A percentile compares a stretch with the other conserved stretches of the same genome.
Evolutionary conservation across 1,140 invertebrate species (phyloP).

Genomic region (Adelges cooleyi): DNA sequence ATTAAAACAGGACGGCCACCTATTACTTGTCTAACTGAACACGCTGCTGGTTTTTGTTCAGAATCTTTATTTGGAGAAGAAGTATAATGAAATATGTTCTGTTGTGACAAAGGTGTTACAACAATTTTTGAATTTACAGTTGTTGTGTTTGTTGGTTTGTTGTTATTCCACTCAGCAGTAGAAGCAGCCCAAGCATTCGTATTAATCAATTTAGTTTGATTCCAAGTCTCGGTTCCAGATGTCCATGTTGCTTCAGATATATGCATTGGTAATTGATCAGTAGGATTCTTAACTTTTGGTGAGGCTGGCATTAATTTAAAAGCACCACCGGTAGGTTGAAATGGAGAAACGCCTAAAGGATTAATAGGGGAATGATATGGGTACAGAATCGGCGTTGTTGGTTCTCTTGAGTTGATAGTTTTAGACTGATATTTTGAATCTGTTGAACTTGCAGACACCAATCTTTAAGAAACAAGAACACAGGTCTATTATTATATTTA

Average conservation of each 20-base stretch:
- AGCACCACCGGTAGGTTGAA: slow-evolving; percentile 69
- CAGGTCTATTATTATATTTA: too few relatives aligned
- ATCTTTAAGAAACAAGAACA: background rate
- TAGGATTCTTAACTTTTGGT: slow-evolving; percentile 41
- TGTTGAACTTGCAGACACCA: background rate
- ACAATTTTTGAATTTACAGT: slow-evolving; percentile 23
- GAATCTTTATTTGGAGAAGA: slow-evolving; percentile 11
- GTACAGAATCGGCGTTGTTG: slow-evolving; percentile 39
- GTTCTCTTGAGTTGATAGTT: slow-evolving; percentile 17
- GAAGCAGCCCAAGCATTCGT: slow-evolving; percentile 23
- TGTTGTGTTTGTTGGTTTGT: slow-evolving; percentile 15
- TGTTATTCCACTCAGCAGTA: slow-evolving; percentile 25
- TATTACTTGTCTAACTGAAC: slow-evolving; percentile 17
- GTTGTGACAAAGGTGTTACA: slow-evolving; percentile 15
- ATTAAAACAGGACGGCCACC: slow-evolving; percentile 4
- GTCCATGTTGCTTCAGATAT: slow-evolving; percentile 13
- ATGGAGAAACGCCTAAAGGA: slow-evolving; percentile 64
- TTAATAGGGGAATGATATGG: slow-evolving; percentile 59
- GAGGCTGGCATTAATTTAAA: slow-evolving; percentile 73
- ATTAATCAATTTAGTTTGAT: slow-evolving; percentile 20
- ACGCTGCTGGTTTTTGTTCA: slow-evolving; percentile 9
- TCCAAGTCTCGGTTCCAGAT: slow-evolving; percentile 20
- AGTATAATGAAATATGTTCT: slow-evolving; percentile 20
- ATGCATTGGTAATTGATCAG: slow-evolving; percentile 15
- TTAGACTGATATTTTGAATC: slow-evolving; percentile 19